Percentiles rank a stretch among this genome's conserved stretches.
These are phyloP conservation scores for Heteronetta atricapilla DNA, from an alignment of 2,113 vertebrate genomes.

Conservation along the genomic window DNA sequence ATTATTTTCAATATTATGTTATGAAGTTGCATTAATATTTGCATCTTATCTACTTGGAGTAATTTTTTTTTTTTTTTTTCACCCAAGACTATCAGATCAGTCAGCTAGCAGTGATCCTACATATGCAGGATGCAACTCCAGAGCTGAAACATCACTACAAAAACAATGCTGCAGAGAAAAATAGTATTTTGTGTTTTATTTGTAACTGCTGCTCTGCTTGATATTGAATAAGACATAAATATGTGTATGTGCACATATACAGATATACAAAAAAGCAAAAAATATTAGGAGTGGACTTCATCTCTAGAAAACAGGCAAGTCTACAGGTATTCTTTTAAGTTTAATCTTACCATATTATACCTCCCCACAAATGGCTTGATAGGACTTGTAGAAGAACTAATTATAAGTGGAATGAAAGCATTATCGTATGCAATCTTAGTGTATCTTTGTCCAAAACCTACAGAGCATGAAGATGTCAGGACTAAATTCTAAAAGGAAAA, in stretches of 20 bases:
- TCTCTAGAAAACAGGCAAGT: neutral
- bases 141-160: neutral
- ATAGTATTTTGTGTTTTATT: neutral
- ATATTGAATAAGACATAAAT: neutral
- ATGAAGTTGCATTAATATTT: neutral
- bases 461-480: neutral
- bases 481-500: neutral
- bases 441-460: neutral
- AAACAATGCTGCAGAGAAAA: neutral
- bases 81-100: neutral
- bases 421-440: neutral
- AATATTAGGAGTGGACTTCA: neutral
- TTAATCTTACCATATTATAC: neutral
- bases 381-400: neutral
- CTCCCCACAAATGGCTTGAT: neutral
- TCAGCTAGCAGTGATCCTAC: neutral
- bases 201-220: neutral
- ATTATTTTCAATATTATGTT: neutral
- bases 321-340: neutral
- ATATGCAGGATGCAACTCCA: neutral
- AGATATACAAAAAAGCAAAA: neutral
- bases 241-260: neutral
- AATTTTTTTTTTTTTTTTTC: neutral
- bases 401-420: neutral
- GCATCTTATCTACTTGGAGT: neutral